These are phyloP conservation scores for Lepus europaeus DNA, from an alignment of 2,113 vertebrate species.

Conservation along the genomic window DNA sequence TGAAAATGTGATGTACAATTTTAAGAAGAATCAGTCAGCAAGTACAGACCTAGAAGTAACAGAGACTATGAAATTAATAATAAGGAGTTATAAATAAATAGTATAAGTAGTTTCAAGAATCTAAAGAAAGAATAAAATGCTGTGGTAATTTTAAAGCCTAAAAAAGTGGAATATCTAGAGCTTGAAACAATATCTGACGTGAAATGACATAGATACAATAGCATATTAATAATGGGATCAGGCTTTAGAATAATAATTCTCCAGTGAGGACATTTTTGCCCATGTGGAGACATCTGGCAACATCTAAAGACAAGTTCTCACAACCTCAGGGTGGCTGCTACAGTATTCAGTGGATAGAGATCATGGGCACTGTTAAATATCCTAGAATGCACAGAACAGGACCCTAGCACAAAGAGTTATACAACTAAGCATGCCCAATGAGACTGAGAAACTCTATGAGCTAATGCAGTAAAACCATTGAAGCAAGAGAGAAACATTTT, in stretches of 20 bases:
- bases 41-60: background rate
- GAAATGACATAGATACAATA: background rate
- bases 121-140: background rate
- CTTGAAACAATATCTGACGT: background rate
- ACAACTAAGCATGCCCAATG: background rate
- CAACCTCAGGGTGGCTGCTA: background rate
- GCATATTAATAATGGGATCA: no score
- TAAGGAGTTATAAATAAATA: background rate
- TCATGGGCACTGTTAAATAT: background rate
- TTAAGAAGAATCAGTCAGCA: background rate
- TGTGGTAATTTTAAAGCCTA: background rate
- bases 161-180: background rate
- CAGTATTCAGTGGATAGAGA: background rate
- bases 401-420: no score
- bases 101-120: background rate
- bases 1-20: background rate
- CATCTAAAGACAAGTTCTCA: background rate
- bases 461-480: background rate
- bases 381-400: no score
- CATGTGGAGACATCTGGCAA: background rate
- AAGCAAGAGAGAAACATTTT: background rate
- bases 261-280: background rate
- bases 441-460: background rate
- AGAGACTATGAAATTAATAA: background rate
- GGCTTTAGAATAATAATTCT: background rate